A percentile compares a stretch with the other conserved stretches of the same genome.
Conservation (phyloP, 2,797 vertebrate genomes). For the Chromis chromis region DNA sequence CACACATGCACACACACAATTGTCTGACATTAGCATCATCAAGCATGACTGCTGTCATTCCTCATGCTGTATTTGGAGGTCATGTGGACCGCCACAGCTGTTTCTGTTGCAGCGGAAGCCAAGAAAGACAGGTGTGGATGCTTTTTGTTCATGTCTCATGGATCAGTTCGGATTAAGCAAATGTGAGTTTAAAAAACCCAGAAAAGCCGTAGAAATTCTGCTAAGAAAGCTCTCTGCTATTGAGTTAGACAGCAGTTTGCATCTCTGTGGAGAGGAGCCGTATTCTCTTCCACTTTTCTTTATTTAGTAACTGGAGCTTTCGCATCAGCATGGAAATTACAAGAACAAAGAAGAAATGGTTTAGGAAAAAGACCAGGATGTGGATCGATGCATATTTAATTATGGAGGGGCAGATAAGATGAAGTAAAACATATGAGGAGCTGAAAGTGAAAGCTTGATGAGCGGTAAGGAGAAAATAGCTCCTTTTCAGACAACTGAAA, state of each 20-base stretch:
- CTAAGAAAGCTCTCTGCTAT: slow-evolving; percentile 19
- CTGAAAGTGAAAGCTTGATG: slow-evolving; percentile 21
- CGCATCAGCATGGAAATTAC: background rate
- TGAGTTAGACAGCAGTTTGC: slow-evolving; percentile 15
- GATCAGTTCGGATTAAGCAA: slow-evolving; percentile 61
- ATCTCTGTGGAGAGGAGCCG: background rate
- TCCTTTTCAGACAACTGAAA: slow-evolving; percentile 13
- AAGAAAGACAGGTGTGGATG: slow-evolving; percentile 52
- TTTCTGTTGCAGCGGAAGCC: slow-evolving; percentile 13
- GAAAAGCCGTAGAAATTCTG: background rate
- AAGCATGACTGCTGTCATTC: slow-evolving; percentile 29
- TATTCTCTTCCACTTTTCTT: slow-evolving; percentile 1
- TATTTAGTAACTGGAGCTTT: slow-evolving; percentile 20
- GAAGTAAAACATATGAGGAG: slow-evolving; percentile 21
- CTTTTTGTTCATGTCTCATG: slow-evolving; percentile 16
- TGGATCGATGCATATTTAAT: slow-evolving; percentile 37
- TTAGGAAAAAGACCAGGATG: slow-evolving; percentile 16
- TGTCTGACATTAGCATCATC: slow-evolving; percentile 24
- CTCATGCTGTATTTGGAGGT: slow-evolving; percentile 33
- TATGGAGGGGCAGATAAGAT: slow-evolving; percentile 14
- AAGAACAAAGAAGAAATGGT: slow-evolving; percentile 8
- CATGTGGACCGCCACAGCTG: slow-evolving; percentile 26
- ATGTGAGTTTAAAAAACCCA: slow-evolving; percentile 24
- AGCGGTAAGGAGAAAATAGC: slow-evolving; percentile 30
- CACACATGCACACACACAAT: background rate